phyloP scores from a whole-genome alignment of 2,888 invertebrate genomes.

The Mellilla xanthometata region DNA sequence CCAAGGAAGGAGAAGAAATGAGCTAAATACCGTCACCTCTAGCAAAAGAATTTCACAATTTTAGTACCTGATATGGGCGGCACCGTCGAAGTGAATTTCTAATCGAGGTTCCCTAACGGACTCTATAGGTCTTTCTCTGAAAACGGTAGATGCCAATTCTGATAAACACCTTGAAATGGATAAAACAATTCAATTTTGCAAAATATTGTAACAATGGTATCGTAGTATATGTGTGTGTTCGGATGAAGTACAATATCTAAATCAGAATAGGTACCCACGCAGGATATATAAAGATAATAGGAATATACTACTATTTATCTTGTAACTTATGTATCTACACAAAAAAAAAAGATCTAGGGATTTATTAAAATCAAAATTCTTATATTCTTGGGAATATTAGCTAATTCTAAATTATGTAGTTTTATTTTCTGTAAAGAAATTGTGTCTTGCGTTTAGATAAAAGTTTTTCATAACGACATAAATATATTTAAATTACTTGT shows the following conservation, averaged over 20 bases:
- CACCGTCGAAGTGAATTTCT: neutral
- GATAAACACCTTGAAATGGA: constrained; percentile 1
- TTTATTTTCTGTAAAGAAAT: too few species aligned
- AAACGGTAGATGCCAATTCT: constrained; percentile 17
- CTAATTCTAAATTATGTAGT: too few species aligned
- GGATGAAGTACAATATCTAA: neutral
- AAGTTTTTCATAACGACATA: too few species aligned
- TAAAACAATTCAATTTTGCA: neutral
- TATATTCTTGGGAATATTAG: too few species aligned
- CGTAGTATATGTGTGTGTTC: neutral
- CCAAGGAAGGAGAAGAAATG: constrained; percentile 10
- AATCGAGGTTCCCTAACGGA: constrained; percentile 11
- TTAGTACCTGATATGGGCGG: constrained; percentile 6
- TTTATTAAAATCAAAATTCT: too few species aligned
- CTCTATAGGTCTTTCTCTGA: constrained; percentile 15
- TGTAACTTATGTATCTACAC: too few species aligned
- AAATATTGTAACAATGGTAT: too few species aligned
- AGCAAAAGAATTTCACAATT: constrained; percentile 4
- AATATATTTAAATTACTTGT: too few species aligned
- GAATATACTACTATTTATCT: too few species aligned
- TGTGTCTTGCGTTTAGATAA: too few species aligned
- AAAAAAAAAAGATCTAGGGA: too few species aligned
- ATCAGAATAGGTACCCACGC: constrained; percentile 12
- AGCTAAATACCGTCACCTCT: constrained; percentile 4
- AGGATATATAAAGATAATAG: neutral